A percentile compares a stretch with the other conserved stretches of the same genome.
These are phyloP conservation scores for Todiramphus saurophagus DNA, from an alignment of 2,113 vertebrate species.

Conservation along the genomic window DNA sequence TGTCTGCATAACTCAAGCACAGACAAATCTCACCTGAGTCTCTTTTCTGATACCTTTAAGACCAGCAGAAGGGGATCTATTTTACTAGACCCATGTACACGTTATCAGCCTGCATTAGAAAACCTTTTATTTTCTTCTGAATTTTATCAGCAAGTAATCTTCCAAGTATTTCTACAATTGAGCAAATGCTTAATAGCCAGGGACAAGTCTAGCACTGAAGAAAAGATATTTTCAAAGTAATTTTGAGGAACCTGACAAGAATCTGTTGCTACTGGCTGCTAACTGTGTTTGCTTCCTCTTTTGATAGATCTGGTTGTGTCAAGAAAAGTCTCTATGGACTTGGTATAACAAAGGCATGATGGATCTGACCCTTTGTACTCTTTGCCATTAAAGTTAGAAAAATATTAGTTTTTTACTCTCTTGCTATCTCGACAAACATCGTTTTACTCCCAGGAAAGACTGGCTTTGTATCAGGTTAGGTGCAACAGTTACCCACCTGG, in stretches of 20 bases:
- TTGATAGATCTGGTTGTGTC: slow-evolving; percentile 35
- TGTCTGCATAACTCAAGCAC: background rate
- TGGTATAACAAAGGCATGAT: slow-evolving; percentile 12
- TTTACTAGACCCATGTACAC: background rate
- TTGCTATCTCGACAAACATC: background rate
- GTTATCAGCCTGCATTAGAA: background rate
- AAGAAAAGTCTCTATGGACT: background rate
- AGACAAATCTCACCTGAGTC: background rate
- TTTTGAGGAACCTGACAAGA: slow-evolving; percentile 1
- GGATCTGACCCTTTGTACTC: slow-evolving; percentile 35
- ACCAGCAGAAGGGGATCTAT: background rate
- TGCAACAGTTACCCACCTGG: background rate
- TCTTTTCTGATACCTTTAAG: background rate
- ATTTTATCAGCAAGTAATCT: background rate
- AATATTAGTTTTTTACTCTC: background rate
- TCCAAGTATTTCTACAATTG: background rate
- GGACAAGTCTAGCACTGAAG: background rate
- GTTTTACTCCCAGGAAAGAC: background rate
- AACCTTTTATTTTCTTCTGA: background rate
- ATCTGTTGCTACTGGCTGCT: background rate
- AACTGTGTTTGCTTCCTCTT: slow-evolving; percentile 30
- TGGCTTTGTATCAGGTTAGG: background rate
- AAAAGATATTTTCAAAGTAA: slow-evolving; percentile 15
- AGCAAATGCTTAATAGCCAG: slow-evolving; percentile 20
- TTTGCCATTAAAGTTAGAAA: slow-evolving; percentile 16